These are phyloP conservation scores for Castor canadensis DNA, from an alignment of 2,113 vertebrate species.

Conservation along the genomic window DNA sequence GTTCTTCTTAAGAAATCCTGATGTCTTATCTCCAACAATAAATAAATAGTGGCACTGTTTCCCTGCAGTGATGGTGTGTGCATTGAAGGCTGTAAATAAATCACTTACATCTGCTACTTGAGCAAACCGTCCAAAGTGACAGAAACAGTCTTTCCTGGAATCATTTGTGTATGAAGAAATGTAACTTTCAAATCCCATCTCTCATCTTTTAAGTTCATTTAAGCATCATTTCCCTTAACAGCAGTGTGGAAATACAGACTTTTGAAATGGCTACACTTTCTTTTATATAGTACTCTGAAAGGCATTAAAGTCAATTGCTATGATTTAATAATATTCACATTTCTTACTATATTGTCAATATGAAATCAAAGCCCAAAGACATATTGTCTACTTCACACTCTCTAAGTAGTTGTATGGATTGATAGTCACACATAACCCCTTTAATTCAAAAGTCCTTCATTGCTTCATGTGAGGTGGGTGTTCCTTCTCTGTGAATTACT, in stretches of 20 bases:
- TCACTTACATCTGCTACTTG: neutral
- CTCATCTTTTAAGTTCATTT: constrained; percentile 39
- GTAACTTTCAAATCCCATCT: neutral
- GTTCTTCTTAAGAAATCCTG: neutral
- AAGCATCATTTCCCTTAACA: neutral
- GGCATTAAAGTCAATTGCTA: constrained; percentile 1
- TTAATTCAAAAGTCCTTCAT: neutral
- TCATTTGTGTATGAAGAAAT: neutral
- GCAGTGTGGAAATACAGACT: neutral
- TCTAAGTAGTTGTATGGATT: neutral
- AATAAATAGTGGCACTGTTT: neutral
- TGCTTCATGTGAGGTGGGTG: neutral
- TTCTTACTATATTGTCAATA: neutral
- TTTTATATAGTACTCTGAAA: neutral
- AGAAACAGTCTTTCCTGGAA: neutral
- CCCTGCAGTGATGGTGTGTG: neutral
- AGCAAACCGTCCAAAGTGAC: neutral
- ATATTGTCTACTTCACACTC: neutral
- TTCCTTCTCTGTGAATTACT: neutral
- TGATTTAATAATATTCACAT: neutral
- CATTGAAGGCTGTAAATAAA: constrained; percentile 27
- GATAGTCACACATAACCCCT: neutral
- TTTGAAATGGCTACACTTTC: neutral
- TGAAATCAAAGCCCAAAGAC: neutral
- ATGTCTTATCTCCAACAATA: neutral